Base-by-base conservation (phyloP, 2,113 vertebrate species). In the Platycercus adscitus region DNA sequence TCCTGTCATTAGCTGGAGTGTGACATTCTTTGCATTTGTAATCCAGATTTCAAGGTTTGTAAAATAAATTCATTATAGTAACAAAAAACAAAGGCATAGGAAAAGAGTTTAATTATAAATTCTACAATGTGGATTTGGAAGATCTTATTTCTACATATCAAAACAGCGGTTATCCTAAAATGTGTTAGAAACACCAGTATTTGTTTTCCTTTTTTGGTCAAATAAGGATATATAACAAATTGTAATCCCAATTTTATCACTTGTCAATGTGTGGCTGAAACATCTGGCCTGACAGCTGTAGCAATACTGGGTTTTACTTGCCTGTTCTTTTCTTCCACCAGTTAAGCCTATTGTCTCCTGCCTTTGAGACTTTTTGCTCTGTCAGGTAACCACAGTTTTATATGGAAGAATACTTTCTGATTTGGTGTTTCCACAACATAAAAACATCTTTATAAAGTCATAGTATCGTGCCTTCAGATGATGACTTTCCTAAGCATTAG, bases 1-100 rank as follows among this genome's bases (percentile, higher is more conserved):
- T 96, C 78, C 84, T 95, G 76, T 91, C 49, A 1, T 89, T 76
- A 92, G 64, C 64, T 81, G 80, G 90, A 73, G 83, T 94, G 88
- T 96, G 79, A 92, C 91, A 86, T 94, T 91, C 70, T 88, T 89
- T 76, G n/a, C 24, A 81, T 58, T 52, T 91, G 80, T 79, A 95
- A 93, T 87, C 58, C 77, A 94, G 77, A 58, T 89, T 87, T 94
- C 0, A 0, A 73, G 53, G 35, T 89, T 81, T 37, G 33, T 91
- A 82, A 95, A 95, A 31, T 55, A 50, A 88, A 13, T 92, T 85
- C 47, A 79, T 89, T 91, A 58, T 8, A 72, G 68, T 19, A 84
- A 70, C 29, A 60, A 89, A 82, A 89, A 79, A 78, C 49, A 18
- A 78, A 71, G 14, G 16, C 4, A 66, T 53, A 9, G 25, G 49